These are phyloP conservation scores for Taphrorychus bicolor DNA, from an alignment of 2,888 invertebrate species.

Conservation along the genomic window DNA sequence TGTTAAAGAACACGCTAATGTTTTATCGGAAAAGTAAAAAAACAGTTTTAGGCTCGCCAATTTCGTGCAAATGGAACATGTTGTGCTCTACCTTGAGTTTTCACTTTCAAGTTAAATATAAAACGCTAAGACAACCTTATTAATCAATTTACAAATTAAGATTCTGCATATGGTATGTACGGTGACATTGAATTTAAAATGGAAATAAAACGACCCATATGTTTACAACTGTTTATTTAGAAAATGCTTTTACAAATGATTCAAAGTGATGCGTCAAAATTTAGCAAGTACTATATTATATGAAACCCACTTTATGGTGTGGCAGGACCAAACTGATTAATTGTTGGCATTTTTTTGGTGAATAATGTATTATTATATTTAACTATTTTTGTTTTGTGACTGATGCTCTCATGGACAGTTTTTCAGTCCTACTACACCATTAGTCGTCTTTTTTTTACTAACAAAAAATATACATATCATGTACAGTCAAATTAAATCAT, in stretches of 20 bases:
- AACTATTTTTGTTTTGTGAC: too few species aligned
- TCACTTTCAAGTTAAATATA: conserved; percentile 27
- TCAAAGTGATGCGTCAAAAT: not conserved
- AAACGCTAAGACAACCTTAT: conserved; percentile 31
- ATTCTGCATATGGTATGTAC: conserved; percentile 42
- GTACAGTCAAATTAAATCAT: too few species aligned
- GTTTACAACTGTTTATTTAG: conserved; percentile 42
- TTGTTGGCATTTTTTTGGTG: too few species aligned
- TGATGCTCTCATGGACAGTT: too few species aligned
- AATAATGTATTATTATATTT: too few species aligned
- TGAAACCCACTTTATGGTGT: too few species aligned
- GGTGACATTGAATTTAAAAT: conserved; percentile 45
- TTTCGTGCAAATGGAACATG: not conserved
- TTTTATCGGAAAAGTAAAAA: not conserved
- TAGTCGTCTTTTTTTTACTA: not conserved
- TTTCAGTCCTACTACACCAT: not conserved
- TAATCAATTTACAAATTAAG: conserved; percentile 38
- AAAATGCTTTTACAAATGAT: conserved; percentile 39
- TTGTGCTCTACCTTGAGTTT: conserved; percentile 28
- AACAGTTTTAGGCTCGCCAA: not conserved
- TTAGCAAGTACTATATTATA: too few species aligned
- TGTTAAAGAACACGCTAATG: not conserved
- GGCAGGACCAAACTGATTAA: not conserved
- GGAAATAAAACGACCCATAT: conserved; percentile 43
- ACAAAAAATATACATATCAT: too few species aligned